phyloP scores from a whole-genome alignment of 2,888 invertebrate species.

The Charanyca ferruginea region DNA sequence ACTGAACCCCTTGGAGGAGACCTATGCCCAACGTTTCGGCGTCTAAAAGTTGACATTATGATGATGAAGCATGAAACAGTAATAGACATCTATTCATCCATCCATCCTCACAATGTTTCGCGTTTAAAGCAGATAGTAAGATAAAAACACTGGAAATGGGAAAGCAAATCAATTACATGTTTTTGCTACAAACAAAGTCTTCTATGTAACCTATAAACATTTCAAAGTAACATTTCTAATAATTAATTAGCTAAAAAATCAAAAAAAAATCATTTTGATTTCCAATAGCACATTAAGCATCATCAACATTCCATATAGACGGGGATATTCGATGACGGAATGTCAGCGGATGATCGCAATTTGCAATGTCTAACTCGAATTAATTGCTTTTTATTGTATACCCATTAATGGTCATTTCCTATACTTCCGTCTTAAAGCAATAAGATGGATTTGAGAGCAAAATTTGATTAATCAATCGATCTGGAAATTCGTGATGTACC shows the following conservation, averaged over 20 bases:
- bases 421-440: conserved; percentile 42
- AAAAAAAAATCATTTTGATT: conserved; percentile 16
- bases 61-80: too few species aligned
- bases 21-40: too few species aligned
- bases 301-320: neutral
- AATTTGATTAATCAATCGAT: conserved; percentile 47
- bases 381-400: conserved; percentile 58
- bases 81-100: too few species aligned
- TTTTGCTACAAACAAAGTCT: neutral
- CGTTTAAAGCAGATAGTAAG: too few species aligned
- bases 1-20: too few species aligned
- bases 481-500: conserved; percentile 49
- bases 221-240: neutral
- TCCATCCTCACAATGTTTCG: too few species aligned
- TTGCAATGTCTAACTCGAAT: conserved; percentile 56
- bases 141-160: neutral
- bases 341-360: conserved; percentile 65
- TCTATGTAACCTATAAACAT: neutral
- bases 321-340: conserved; percentile 66
- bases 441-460: conserved; percentile 11
- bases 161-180: neutral
- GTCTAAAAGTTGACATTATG: too few species aligned
- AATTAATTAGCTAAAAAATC: neutral
- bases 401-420: conserved; percentile 62
- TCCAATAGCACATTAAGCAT: conserved; percentile 6